Percentiles rank a stretch among this genome's conserved stretches.
Evolutionary conservation across 1,140 invertebrate genomes (phyloP).

Genomic region (Chironomus tepperi): DNA sequence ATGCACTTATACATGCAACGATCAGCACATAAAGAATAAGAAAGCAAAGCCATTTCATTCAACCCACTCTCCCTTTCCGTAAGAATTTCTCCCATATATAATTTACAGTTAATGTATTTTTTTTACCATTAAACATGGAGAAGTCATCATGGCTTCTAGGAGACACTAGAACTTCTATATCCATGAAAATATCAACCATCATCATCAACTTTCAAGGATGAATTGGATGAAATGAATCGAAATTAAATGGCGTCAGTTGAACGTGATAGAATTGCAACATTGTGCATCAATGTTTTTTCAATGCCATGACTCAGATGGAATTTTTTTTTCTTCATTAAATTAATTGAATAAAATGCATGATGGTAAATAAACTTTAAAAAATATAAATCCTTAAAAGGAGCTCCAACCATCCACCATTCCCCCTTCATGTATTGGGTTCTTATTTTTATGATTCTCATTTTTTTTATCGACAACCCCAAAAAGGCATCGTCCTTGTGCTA

Average conservation of each 20-base stretch:
- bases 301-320: conserved; percentile 14
- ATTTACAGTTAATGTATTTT: too few relatives aligned
- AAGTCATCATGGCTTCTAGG: too few relatives aligned
- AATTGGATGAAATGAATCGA: not conserved
- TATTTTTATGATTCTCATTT: not conserved
- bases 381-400: conserved; percentile 13
- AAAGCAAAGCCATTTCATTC: not conserved
- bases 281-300: not conserved
- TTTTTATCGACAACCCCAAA: conserved; percentile 4
- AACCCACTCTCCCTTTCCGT: conserved; percentile 11
- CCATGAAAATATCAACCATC: too few relatives aligned
- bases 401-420: not conserved
- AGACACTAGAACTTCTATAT: too few relatives aligned
- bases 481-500: conserved; percentile 21
- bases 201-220: not conserved
- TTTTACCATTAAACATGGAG: too few relatives aligned
- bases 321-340: not conserved
- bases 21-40: not conserved
- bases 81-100: not conserved
- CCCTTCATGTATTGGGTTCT: not conserved
- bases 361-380: not conserved
- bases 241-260: not conserved
- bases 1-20: conserved; percentile 1
- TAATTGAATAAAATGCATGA: not conserved
- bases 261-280: conserved; percentile 7